Conservation (phyloP, 1,140 invertebrate species). For the Coenobita brevimanus region DNA sequence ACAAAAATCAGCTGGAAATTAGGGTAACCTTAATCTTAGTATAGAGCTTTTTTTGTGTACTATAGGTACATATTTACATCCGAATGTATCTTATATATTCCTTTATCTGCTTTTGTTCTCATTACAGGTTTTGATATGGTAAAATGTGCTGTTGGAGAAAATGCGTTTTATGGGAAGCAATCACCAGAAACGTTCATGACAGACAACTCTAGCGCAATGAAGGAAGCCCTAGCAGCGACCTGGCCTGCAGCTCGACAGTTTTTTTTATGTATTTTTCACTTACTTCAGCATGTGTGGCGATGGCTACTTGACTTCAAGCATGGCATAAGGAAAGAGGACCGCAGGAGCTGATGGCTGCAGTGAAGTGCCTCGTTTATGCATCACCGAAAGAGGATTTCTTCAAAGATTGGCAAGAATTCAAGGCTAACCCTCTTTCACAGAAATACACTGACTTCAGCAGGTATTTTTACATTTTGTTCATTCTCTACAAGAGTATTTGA, state of each 20-base stretch:
- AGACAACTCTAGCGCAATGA: constrained; percentile 13
- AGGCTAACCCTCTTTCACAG: constrained; percentile 7
- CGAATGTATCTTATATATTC: neutral
- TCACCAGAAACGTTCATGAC: constrained; percentile 24
- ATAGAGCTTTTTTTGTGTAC: neutral
- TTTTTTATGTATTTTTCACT: constrained; percentile 25
- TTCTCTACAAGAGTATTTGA: too few species aligned
- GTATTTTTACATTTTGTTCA: neutral
- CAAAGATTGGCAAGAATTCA: neutral
- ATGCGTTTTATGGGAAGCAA: too few species aligned
- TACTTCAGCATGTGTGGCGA: constrained; percentile 29
- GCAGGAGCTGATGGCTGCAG: constrained; percentile 23
- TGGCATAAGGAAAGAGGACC: constrained; percentile 4
- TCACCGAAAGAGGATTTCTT: neutral
- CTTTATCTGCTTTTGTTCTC: constrained; percentile 1
- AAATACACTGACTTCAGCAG: constrained; percentile 14
- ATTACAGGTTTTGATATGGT: constrained; percentile 35
- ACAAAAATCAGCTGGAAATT: neutral
- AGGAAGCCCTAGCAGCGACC: neutral
- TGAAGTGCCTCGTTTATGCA: constrained; percentile 3
- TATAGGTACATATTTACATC: neutral
- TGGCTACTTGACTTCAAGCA: constrained; percentile 35
- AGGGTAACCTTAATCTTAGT: neutral
- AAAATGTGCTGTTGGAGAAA: constrained; percentile 7
- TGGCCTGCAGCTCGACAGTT: constrained; percentile 13